Conservation (phyloP, 2,113 vertebrate species). For the Fukomys damarensis region DNA sequence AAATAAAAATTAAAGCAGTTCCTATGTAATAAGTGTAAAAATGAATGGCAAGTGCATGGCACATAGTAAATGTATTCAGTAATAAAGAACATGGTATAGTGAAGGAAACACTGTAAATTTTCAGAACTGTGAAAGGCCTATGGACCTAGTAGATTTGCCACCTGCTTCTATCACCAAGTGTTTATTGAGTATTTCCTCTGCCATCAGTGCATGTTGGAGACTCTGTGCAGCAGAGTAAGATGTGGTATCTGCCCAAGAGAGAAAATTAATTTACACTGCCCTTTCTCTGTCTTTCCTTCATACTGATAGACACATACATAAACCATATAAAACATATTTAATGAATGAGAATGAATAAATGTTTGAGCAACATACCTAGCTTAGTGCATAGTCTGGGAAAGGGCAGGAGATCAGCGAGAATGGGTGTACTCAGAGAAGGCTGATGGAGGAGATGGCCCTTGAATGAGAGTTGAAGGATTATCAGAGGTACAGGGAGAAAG, state of each 20-base stretch:
- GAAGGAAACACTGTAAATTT: background rate
- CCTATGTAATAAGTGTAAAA: background rate
- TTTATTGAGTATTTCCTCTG: background rate
- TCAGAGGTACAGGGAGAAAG: background rate
- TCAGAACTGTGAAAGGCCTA: background rate
- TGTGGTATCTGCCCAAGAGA: background rate
- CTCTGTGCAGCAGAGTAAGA: background rate
- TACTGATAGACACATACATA: background rate
- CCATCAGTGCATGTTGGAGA: background rate
- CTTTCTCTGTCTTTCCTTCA: background rate
- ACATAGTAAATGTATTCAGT: background rate
- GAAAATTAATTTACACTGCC: background rate
- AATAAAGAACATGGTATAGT: rapidly evolving
- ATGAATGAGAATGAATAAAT: background rate
- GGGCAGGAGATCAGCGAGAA: background rate
- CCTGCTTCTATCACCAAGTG: no score
- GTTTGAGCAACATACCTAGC: background rate
- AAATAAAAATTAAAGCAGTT: background rate
- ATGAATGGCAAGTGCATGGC: background rate
- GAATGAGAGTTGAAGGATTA: background rate
- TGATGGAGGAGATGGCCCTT: background rate
- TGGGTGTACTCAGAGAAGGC: background rate
- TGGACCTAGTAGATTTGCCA: background rate
- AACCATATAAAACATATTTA: background rate
- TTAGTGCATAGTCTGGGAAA: background rate